Evolutionary conservation across 2,113 vertebrate species (phyloP), one percentile per base, ranked within the genome.

Genomic region (Carettochelys insculpta): DNA sequence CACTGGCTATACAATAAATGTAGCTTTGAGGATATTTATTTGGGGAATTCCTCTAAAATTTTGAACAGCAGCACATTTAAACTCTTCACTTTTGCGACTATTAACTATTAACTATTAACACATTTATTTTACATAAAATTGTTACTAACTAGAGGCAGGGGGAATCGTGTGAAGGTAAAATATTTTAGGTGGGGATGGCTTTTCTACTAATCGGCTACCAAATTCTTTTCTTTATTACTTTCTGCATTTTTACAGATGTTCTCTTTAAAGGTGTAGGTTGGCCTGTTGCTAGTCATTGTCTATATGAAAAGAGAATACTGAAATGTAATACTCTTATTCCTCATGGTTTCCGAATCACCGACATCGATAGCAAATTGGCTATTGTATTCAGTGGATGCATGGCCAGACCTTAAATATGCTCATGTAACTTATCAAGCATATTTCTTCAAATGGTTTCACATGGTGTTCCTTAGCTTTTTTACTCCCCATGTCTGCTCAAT

Each of bases 391-490:
- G 90, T 61, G 78, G n/a, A 29, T 80, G 77, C 1, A 93, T 31
- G 47, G 85, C 82, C 24, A 82, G 87, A 61, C 47, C 38, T 78
- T 77, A 20, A 95, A 89, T 51, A 77, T 80, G 29, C 48, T 94
- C 54, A 45, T 38, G 71, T 76, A 61, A 81, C n/a, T 71, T 71
- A 88, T 25, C 17, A 90, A 87, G 52, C 82, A 8, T 0, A 0
- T 88, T 95, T 96, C 94, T 92, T 90, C 76, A 92, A 86, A n/a
- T n/a, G n/a, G 90, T 96, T 95, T 96, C 90, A 81, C 85, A 16
- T 71, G 19, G 17, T 61, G 51, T 85, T 75, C 80, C 48, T 90
- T 43, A 3, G 82, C 88, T 76, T 87, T 86, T 82, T 78, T 92
- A 45, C 41, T 75, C n/a, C n/a, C n/a, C 27, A 25, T 75, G 41